Evolutionary conservation across 2,797 vertebrate genomes (phyloP), one percentile per base, ranked within the genome.

Genomic region (Lutjanus campechanus): DNA sequence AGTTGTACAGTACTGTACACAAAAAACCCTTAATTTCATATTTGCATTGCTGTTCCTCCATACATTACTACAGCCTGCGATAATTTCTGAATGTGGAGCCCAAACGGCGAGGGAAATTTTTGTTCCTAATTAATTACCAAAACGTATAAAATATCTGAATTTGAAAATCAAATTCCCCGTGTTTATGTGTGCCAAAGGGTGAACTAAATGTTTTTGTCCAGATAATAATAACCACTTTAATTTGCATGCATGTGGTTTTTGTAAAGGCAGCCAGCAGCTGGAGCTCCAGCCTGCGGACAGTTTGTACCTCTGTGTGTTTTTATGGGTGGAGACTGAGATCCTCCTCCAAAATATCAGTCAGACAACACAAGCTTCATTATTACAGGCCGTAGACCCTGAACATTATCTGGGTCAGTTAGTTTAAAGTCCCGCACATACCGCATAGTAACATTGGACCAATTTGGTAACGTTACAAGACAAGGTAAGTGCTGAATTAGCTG

Each of bases 241-340:
- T 16, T 17, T 8, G 11, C 46, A 58, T 44, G 11, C 8, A n/a
- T 73, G 22, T 69, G 41, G 13, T 64, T 70, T 9, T 10, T 56
- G 55, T 61, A 1, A 43, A 43, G 3, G 29, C 25, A 69, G 51
- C 44, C 66, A 53, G 74, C 78, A 79, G 75, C 77, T 22, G 73
- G 46, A 63, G 60, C 69, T 68, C 40, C 79, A 47, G 69, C 44
- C 47, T 69, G 65, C 40, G 54, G 53, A 73, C 73, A 66, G 46
- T 22, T 29, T 77, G 75, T 53, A 36, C 67, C 72, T 85, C 49
- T 66, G 74, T 78, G 79, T 88, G 77, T 69, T 69, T 76, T 61
- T 76, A 84, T 90, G 93, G 93, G 93, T 87, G 93, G 93, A 91
- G 93, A 92, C 89, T 81, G 64, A 82, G 79, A 61, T 79, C 81